phyloP scores from a whole-genome alignment of 1,140 invertebrate genomes.

The Schlechtendalia chinensis region DNA sequence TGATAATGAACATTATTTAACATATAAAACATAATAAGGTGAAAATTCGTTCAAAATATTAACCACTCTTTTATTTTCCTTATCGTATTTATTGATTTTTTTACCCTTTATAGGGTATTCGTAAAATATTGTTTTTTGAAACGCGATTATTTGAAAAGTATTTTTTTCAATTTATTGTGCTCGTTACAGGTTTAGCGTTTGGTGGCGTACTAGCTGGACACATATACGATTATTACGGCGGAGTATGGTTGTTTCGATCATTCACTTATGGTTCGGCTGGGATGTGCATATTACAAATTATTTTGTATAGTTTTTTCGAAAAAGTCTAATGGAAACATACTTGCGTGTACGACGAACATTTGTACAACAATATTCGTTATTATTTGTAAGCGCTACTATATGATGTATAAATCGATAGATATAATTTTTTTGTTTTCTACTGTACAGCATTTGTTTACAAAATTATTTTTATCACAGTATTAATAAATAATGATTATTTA shows the following conservation, averaged over 20 bases:
- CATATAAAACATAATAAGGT: too few relatives aligned
- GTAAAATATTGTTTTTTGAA: too few relatives aligned
- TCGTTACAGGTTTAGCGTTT: conserved; percentile 20
- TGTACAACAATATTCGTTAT: too few relatives aligned
- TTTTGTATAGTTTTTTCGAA: neutral
- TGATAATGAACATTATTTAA: too few relatives aligned
- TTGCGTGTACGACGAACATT: too few relatives aligned
- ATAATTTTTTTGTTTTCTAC: neutral
- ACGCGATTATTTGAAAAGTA: neutral
- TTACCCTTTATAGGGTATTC: too few relatives aligned
- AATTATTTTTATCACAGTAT: too few relatives aligned
- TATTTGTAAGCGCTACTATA: too few relatives aligned
- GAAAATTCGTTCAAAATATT: too few relatives aligned
- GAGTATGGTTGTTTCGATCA: conserved; percentile 13
- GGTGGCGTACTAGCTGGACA: conserved; percentile 18
- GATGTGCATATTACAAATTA: conserved; percentile 5
- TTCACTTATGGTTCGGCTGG: conserved; percentile 26
- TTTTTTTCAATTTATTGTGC: neutral
- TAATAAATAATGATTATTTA: too few relatives aligned
- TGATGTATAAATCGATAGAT: neutral
- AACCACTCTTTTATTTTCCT: too few relatives aligned
- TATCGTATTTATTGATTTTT: too few relatives aligned
- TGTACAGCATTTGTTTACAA: neutral
- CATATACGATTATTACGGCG: conserved; percentile 31
- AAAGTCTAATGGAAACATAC: neutral